These are phyloP conservation scores for Etheostoma cragini DNA, from an alignment of 2,113 vertebrate genomes.

Conservation along the genomic window DNA sequence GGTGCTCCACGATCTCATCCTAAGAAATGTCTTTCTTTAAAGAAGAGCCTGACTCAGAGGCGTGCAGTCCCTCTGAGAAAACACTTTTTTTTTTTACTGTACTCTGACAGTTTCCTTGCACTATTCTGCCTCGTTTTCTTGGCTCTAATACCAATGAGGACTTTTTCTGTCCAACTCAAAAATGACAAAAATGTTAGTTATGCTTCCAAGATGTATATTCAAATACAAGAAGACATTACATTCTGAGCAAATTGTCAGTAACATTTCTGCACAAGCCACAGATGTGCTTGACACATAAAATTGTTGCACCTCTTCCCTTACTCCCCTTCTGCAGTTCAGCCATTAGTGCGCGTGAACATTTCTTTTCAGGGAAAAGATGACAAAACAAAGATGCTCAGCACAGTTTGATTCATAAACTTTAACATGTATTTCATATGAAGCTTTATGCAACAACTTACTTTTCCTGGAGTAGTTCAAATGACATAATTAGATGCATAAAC, in stretches of 20 bases:
- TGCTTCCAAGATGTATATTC: background rate
- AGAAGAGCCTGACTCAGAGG: constrained; percentile 19
- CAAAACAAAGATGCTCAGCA: constrained; percentile 9
- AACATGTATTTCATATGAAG: background rate
- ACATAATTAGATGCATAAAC: background rate
- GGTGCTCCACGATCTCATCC: background rate
- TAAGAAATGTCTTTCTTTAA: constrained; percentile 1
- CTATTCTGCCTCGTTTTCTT: background rate
- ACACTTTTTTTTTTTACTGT: constrained; percentile 22
- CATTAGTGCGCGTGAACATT: constrained; percentile 26
- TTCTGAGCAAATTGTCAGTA: background rate
- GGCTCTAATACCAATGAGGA: background rate
- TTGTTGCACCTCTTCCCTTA: background rate
- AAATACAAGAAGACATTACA: constrained; percentile 2
- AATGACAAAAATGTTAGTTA: background rate
- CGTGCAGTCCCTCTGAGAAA: constrained; percentile 9
- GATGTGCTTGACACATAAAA: constrained; percentile 34
- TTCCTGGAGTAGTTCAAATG: background rate
- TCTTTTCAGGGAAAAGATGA: constrained; percentile 8
- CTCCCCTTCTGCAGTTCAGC: constrained; percentile 39
- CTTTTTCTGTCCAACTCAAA: background rate
- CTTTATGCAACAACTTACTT: background rate
- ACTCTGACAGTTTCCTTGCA: constrained; percentile 6
- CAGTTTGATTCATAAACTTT: constrained; percentile 13
- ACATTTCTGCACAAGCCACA: constrained; percentile 29